phyloP scores from a whole-genome alignment of 2,888 invertebrate species.

The Acanthosepion pharaonis region DNA sequence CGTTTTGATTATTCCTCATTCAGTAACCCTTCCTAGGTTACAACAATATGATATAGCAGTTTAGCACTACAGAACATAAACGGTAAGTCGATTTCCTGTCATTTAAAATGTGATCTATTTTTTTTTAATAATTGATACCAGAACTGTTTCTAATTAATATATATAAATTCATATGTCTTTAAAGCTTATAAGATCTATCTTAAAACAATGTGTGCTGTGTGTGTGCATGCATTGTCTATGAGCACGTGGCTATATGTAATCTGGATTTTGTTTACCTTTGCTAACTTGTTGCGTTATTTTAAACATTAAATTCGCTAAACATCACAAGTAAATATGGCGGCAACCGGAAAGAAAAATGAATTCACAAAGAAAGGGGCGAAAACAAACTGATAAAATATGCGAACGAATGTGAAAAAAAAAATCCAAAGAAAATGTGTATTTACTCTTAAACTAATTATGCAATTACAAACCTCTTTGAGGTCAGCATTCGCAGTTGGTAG shows the following conservation, averaged over 20 bases:
- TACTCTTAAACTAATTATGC: slow-evolving; percentile 12
- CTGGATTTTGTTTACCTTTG: background rate
- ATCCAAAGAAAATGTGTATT: background rate
- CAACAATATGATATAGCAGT: too few relatives aligned
- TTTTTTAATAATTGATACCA: too few relatives aligned
- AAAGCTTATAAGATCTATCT: background rate
- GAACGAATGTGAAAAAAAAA: background rate
- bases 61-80: too few relatives aligned
- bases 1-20: too few relatives aligned
- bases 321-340: background rate
- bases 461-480: slow-evolving; percentile 4
- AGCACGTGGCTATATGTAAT: background rate
- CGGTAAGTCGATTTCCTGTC: too few relatives aligned
- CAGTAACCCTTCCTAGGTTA: too few relatives aligned
- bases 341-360: background rate
- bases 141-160: too few relatives aligned
- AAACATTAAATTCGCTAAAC: background rate
- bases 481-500: background rate
- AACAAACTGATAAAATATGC: background rate
- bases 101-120: too few relatives aligned
- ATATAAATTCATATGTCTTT: background rate
- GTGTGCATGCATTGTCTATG: background rate
- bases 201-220: background rate
- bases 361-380: background rate
- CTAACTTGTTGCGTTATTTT: background rate